Percentiles rank a stretch among this genome's conserved stretches.
phyloP scores from a whole-genome alignment of 2,797 vertebrate genomes.

The Hippoglossus hippoglossus region DNA sequence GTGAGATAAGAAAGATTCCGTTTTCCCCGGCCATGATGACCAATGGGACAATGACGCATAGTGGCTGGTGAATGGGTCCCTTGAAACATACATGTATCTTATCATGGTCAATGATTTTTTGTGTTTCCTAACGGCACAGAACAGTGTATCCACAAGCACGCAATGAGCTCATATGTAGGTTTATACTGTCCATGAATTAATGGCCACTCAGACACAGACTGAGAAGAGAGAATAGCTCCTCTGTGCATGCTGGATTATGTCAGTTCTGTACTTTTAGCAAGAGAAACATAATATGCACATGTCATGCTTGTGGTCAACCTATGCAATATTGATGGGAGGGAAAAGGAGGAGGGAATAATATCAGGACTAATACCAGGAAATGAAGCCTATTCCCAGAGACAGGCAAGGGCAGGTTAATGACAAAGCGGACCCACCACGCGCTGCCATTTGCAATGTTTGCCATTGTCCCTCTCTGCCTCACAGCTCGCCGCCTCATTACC shows the following conservation, averaged over 20 bases:
- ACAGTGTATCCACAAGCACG: constrained; percentile 6
- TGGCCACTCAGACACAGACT: constrained; percentile 1
- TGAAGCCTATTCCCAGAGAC: constrained; percentile 41
- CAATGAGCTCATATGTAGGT: constrained; percentile 2
- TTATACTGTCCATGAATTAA: not conserved
- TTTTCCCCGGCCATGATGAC: constrained; percentile 9
- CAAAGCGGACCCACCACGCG: constrained; percentile 40
- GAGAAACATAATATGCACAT: constrained; percentile 52
- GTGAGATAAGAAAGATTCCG: constrained; percentile 21
- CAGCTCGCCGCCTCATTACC: constrained; percentile 57
- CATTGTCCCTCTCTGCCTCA: constrained; percentile 46
- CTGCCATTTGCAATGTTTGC: constrained; percentile 50
- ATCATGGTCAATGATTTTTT: constrained; percentile 16
- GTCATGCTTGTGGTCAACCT: constrained; percentile 42
- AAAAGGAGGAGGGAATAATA: constrained; percentile 25
- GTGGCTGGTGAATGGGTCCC: constrained; percentile 8
- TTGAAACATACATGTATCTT: constrained; percentile 21
- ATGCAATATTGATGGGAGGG: constrained; percentile 62
- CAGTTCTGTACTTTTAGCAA: constrained; percentile 31
- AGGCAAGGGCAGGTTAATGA: constrained; percentile 60
- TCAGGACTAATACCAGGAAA: constrained; percentile 57
- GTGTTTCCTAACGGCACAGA: constrained; percentile 18
- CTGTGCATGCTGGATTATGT: constrained; percentile 5
- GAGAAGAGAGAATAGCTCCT: not conserved
- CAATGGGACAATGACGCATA: constrained; percentile 17